A percentile compares a stretch with the other conserved stretches of the same genome.
phyloP scores from a whole-genome alignment of 2,797 vertebrate species.

The Kryptolebias ocellatus region DNA sequence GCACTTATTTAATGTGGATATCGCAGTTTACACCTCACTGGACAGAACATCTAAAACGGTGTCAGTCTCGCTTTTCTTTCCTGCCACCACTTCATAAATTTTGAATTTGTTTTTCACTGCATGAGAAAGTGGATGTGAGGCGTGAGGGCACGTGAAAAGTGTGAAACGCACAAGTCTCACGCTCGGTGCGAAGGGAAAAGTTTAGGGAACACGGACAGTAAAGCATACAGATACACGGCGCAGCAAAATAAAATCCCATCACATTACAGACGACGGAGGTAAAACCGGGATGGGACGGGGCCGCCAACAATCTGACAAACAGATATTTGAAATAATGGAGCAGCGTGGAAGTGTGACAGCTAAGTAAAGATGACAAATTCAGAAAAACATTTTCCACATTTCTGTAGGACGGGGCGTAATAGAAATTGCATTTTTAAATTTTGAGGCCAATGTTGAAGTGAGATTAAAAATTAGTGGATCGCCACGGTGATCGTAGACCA shows the following conservation, averaged over 20 bases:
- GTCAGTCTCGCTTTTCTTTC: neutral
- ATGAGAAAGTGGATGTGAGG: neutral
- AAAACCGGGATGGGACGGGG: neutral
- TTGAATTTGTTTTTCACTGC: neutral
- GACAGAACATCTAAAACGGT: neutral
- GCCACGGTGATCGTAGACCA: neutral
- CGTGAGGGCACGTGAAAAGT: neutral
- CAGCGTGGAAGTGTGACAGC: no score
- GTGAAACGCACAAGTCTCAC: neutral
- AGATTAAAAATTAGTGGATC: neutral
- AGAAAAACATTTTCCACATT: neutral
- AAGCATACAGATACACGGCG: neutral
- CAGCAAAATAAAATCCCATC: neutral
- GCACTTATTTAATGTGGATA: neutral
- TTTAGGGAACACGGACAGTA: neutral
- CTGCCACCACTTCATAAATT: neutral
- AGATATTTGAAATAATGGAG: neutral
- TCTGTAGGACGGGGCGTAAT: neutral
- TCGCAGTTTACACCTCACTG: neutral
- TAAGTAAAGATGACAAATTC: neutral
- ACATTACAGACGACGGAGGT: neutral
- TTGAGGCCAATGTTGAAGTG: neutral
- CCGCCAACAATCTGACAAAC: neutral
- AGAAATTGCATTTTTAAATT: neutral
- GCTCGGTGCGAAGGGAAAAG: neutral